phyloP scores from a whole-genome alignment of 2,797 vertebrate species.

The Pseudochirops cupreus region DNA sequence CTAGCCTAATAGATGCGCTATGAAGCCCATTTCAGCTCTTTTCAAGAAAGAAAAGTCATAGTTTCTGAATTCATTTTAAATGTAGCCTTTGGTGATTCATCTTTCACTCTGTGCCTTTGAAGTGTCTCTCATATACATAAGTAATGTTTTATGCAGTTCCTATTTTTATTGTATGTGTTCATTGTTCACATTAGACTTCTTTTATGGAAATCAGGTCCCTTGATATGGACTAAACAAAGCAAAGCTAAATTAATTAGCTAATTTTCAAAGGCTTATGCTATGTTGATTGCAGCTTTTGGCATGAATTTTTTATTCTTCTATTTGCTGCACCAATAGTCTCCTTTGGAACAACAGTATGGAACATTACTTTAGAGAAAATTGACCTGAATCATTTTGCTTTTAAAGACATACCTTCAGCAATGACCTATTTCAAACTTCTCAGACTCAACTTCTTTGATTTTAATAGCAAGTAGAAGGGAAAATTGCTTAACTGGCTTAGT shows the following conservation, averaged over 20 bases:
- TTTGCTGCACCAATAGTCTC: constrained; percentile 68
- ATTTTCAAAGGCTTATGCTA: constrained; percentile 78
- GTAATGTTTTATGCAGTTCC: constrained; percentile 69
- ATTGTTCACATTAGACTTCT: constrained; percentile 75
- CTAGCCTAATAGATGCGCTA: constrained; percentile 44
- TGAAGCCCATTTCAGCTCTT: constrained; percentile 65
- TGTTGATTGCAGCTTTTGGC: constrained; percentile 58
- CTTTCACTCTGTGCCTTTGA: constrained; percentile 70
- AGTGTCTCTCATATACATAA: constrained; percentile 60
- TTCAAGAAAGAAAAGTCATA: constrained; percentile 65
- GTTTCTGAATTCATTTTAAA: constrained; percentile 68
- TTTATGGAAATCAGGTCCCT: constrained; percentile 76
- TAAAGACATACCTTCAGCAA: constrained; percentile 20
- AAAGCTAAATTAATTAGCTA: constrained; percentile 77
- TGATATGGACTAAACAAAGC: constrained; percentile 67
- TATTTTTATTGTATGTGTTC: constrained; percentile 74
- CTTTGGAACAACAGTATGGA: constrained; percentile 69
- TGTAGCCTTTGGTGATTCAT: constrained; percentile 67
- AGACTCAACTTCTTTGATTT: constrained; percentile 61
- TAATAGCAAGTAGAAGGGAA: neutral
- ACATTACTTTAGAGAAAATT: constrained; percentile 62
- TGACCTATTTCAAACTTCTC: constrained; percentile 66
- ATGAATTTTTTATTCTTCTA: constrained; percentile 76
- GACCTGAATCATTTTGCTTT: constrained; percentile 67
- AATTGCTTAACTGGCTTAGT: constrained; percentile 13